Evolutionary conservation across 2,113 vertebrate species (phyloP).

Genomic region (Aldabrachelys gigantea): DNA sequence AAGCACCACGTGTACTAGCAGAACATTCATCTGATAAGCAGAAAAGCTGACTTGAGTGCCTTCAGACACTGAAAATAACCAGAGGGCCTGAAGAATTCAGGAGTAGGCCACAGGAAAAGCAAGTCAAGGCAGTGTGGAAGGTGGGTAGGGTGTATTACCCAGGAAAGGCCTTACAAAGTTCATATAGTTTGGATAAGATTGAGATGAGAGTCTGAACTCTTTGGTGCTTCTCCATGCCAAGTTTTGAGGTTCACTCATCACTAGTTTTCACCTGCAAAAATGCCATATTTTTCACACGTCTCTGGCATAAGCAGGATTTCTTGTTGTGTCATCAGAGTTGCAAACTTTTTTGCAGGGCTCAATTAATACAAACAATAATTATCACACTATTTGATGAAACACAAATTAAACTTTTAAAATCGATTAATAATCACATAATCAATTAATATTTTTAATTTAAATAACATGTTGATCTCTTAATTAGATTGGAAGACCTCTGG

Average conservation of each 20-base stretch:
- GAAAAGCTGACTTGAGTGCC: background rate
- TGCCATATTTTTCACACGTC: background rate
- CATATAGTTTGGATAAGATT: accelerated
- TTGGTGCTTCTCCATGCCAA: background rate
- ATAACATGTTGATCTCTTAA: background rate
- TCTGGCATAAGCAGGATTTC: background rate
- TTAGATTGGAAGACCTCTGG: background rate
- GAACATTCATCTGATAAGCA: background rate
- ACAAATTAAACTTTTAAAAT: background rate
- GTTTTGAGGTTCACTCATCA: background rate
- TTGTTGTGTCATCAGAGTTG: background rate
- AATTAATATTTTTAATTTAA: background rate
- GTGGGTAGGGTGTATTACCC: background rate
- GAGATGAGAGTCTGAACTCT: background rate
- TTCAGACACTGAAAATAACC: background rate
- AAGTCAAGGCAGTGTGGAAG: background rate
- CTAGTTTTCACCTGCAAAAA: background rate
- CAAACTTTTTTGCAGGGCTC: background rate
- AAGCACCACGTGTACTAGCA: accelerated
- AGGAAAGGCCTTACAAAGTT: background rate
- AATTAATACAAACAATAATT: background rate
- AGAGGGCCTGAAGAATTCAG: background rate
- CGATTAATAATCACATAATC: background rate
- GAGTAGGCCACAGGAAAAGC: accelerated
- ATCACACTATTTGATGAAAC: background rate